Percentiles rank a stretch among this genome's conserved stretches.
phyloP scores from a whole-genome alignment of 2,113 vertebrate species.

The Panthera tigris region DNA sequence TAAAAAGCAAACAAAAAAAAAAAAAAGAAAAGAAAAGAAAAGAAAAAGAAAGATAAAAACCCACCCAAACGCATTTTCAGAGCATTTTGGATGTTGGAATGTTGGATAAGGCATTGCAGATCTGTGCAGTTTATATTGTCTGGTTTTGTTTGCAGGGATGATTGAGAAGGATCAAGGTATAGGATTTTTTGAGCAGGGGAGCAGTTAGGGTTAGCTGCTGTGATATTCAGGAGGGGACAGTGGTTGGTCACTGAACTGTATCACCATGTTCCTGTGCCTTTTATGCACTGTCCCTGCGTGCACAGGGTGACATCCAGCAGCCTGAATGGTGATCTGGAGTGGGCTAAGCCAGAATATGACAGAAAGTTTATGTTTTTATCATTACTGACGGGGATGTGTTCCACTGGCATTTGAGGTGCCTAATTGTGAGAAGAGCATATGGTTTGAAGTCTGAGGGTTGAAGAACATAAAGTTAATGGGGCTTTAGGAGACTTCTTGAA shows the following conservation, averaged over 20 bases:
- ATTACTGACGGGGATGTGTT: neutral
- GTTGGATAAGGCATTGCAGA: neutral
- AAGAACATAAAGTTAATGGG: neutral
- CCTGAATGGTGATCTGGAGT: neutral
- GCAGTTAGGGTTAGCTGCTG: neutral
- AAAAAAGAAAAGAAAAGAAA: too few relatives aligned
- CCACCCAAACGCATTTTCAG: neutral
- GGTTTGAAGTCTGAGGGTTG: neutral
- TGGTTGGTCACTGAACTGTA: neutral
- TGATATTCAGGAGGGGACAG: neutral
- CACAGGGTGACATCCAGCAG: neutral
- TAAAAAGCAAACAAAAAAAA: neutral
- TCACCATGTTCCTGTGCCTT: neutral
- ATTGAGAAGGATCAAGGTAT: neutral
- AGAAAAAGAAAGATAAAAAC: neutral
- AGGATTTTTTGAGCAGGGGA: neutral
- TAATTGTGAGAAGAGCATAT: neutral
- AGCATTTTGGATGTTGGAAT: neutral
- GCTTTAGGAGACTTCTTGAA: neutral
- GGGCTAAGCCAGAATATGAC: neutral
- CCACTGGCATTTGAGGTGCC: neutral
- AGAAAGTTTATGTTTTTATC: neutral
- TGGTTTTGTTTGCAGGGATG: neutral
- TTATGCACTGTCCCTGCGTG: accelerated
- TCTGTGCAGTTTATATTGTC: neutral